Conservation (phyloP, 2,797 vertebrate genomes). For the Syncerus caffer region DNA sequence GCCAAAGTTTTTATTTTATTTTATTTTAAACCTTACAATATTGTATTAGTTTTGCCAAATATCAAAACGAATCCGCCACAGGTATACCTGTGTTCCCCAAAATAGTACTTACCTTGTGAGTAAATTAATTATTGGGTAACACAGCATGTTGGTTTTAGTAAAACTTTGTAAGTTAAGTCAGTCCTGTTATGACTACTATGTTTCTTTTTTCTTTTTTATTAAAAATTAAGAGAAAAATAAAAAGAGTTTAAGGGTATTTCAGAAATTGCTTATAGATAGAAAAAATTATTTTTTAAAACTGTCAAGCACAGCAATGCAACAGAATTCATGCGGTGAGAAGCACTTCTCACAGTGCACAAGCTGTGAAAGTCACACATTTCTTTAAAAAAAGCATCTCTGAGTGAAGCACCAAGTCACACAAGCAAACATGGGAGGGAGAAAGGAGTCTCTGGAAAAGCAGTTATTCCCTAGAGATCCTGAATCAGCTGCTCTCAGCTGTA, state of each 20-base stretch:
- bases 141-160: neutral
- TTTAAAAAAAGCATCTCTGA: constrained; percentile 33
- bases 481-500: neutral
- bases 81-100: too few species aligned
- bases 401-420: neutral
- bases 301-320: neutral
- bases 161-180: neutral
- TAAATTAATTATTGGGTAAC: neutral
- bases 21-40: too few species aligned
- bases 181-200: neutral
- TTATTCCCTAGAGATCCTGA: neutral
- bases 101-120: neutral
- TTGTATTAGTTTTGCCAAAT: too few species aligned
- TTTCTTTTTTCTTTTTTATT: neutral
- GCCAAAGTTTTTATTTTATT: neutral
- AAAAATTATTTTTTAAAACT: constrained; percentile 11
- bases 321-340: neutral
- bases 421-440: neutral
- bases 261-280: neutral
- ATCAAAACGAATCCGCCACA: too few species aligned
- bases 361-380: constrained; percentile 52
- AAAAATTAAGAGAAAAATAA: neutral
- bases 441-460: neutral
- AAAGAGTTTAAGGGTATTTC: neutral
- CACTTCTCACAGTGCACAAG: constrained; percentile 40